Evolutionary conservation across 1,140 invertebrate species (phyloP), one percentile per base, ranked within the genome.

Genomic region (Chrysomallon squamiferum): DNA sequence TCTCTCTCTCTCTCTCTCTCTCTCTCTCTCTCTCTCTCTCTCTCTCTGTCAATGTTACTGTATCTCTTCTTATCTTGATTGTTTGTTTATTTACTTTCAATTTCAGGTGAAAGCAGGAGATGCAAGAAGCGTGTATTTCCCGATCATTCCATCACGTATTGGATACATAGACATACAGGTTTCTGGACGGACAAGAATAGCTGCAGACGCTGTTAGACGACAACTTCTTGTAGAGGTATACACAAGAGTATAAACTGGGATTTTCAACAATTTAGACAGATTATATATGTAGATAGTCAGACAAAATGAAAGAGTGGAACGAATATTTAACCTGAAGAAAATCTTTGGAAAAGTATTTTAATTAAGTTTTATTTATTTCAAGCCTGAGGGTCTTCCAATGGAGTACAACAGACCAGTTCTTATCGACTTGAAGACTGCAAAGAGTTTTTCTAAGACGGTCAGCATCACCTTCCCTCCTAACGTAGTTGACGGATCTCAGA

Each of bases 331-430:
- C n/a, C n/a, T n/a, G n/a, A n/a, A n/a, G n/a, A n/a, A n/a, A n/a
- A n/a, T n/a, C n/a, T n/a, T n/a, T n/a, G n/a, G n/a, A n/a, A n/a
- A n/a, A n/a, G n/a, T n/a, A n/a, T n/a, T n/a, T n/a, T n/a, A n/a
- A n/a, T n/a, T 38, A 38, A 7, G 35, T 38, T 59, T 29, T 52
- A 66, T 75, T 81, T 66, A 68, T 74, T 81, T 66, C 15, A 70
- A 92, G 90, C 88, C 93, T 66, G 91, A 94, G 83, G 93, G 93
- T 49, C 90, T 92, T 72, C 90, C 90, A 0, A 89, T 93, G 72
- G 91, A 91, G 59, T 88, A 89, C 66, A 94, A 93, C 72, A 91
- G 90, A 81, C 91, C 92, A 0, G 83, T 93, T 4, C 88, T 95
- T 49, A 82, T 95, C 13, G 93, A 95, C 75, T 85, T 94, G 9